Conservation (phyloP, 2,888 invertebrate species). For the Portevinia maculata region DNA sequence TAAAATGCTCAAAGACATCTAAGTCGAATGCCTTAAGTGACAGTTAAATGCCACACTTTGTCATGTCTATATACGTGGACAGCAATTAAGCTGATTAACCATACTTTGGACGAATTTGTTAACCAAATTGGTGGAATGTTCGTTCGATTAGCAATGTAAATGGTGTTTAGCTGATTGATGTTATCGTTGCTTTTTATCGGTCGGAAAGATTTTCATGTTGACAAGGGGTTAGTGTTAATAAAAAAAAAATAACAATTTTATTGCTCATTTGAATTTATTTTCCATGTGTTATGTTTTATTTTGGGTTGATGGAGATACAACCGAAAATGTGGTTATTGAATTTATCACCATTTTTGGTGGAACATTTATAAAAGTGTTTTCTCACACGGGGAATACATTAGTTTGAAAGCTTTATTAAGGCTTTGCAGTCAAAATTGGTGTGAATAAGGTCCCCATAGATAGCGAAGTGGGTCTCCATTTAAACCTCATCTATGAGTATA, state of each 20-base stretch:
- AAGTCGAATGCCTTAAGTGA: slow-evolving; percentile 24
- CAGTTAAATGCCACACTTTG: slow-evolving; percentile 47
- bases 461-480: no score
- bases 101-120: slow-evolving; percentile 41
- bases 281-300: slow-evolving; percentile 21
- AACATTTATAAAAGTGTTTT: background rate
- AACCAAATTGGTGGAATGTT: slow-evolving; percentile 39
- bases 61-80: slow-evolving; percentile 29
- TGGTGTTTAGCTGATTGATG: slow-evolving; percentile 49
- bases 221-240: background rate
- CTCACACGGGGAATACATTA: background rate
- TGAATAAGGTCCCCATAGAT: no score
- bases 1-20: slow-evolving; percentile 33
- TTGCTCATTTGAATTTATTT: slow-evolving; percentile 30
- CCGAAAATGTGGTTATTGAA: background rate
- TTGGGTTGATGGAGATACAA: background rate
- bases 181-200: slow-evolving; percentile 17
- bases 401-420: no score
- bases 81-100: slow-evolving; percentile 50
- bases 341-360: background rate
- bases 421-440: no score
- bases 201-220: slow-evolving; percentile 4
- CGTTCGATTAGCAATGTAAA: slow-evolving; percentile 56
- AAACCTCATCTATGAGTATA: no score
- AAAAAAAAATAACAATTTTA: slow-evolving; percentile 13